Conservation (phyloP, 2,113 vertebrate species). For the Gasterosteus aculeatus region DNA sequence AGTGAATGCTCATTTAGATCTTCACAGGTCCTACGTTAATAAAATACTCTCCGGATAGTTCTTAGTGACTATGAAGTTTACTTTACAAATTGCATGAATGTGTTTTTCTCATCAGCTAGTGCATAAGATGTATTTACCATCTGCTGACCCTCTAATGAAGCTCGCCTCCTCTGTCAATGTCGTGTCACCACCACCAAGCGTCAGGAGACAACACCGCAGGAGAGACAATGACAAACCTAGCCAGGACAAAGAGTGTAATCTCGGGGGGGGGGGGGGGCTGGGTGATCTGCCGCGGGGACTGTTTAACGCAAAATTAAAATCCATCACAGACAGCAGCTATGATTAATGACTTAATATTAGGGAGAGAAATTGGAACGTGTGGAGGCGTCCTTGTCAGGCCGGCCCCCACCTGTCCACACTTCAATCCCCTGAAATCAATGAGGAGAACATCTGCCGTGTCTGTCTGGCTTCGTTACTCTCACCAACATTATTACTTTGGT, state of each 20-base stretch:
- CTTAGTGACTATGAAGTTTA: not conserved
- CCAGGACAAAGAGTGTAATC: slow-evolving; percentile 69
- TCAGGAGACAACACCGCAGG: not conserved
- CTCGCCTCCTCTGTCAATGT: not conserved
- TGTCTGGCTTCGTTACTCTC: slow-evolving; percentile 21
- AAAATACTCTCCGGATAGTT: not conserved
- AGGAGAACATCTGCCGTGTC: slow-evolving; percentile 34
- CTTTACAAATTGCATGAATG: not conserved
- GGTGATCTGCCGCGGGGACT: slow-evolving; percentile 12
- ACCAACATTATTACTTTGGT: slow-evolving; percentile 26
- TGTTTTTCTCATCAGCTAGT: not conserved
- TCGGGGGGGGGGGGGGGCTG: slow-evolving; percentile 21
- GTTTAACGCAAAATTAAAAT: slow-evolving; percentile 79
- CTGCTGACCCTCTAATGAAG: not conserved
- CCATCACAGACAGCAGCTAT: slow-evolving; percentile 75
- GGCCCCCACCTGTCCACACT: slow-evolving; percentile 37
- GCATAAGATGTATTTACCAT: not conserved
- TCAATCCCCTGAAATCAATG: slow-evolving; percentile 68
- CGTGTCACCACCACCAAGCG: not conserved
- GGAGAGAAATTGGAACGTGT: slow-evolving; percentile 81
- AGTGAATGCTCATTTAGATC: not conserved
- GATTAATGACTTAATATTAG: slow-evolving; percentile 88
- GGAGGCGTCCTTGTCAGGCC: slow-evolving; percentile 70
- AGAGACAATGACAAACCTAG: slow-evolving; percentile 34
- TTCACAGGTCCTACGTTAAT: not conserved